A percentile compares a stretch with the other conserved stretches of the same genome.
phyloP scores from a whole-genome alignment of 2,797 vertebrate genomes.

The Cossypha niveicapilla region DNA sequence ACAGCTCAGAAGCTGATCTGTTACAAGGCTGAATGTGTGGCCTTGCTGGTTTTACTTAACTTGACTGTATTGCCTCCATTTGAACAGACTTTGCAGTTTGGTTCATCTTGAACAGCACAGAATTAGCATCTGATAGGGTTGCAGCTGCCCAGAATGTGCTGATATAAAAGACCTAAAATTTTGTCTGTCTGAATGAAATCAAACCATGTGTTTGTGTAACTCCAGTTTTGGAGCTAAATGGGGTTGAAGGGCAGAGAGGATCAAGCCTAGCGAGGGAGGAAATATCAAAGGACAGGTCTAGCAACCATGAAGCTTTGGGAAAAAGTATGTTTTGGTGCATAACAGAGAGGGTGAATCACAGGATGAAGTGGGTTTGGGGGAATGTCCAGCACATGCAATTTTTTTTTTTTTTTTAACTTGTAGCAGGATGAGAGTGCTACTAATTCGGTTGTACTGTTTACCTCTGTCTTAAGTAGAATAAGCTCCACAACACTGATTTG shows the following conservation, averaged over 20 bases:
- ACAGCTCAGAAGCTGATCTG: neutral
- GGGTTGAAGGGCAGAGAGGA: neutral
- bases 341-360: neutral
- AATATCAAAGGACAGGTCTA: neutral
- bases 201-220: neutral
- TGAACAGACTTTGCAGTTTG: neutral
- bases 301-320: neutral
- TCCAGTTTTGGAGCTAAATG: neutral
- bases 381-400: neutral
- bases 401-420: neutral
- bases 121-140: neutral
- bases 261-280: fast-evolving
- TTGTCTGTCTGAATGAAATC: neutral
- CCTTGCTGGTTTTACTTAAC: neutral
- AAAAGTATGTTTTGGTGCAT: neutral
- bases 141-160: neutral
- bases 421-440: neutral
- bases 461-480: neutral
- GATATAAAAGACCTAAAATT: neutral
- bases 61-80: neutral
- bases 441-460: neutral
- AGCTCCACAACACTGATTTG: neutral
- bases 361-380: neutral
- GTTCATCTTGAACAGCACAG: neutral
- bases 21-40: neutral